A percentile compares a stretch with the other conserved stretches of the same genome.
Evolutionary conservation across 2,113 vertebrate species (phyloP).

Genomic region (Thymallus thymallus): DNA sequence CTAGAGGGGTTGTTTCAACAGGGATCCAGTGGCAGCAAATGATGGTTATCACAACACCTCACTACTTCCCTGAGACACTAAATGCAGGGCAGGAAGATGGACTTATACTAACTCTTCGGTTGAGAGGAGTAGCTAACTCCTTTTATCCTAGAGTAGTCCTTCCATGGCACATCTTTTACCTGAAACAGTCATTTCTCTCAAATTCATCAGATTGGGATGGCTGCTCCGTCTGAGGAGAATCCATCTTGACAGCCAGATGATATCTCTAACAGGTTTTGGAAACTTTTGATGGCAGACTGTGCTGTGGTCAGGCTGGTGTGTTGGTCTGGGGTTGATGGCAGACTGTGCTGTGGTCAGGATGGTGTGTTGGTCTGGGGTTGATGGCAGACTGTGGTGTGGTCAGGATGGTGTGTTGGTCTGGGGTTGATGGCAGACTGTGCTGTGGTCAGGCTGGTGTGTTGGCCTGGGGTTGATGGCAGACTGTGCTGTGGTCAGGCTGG

Average conservation of each 20-base stretch:
- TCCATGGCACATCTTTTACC: not conserved
- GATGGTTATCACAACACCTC: slow-evolving; percentile 62
- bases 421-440: too few relatives aligned
- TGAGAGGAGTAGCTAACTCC: not conserved
- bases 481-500: too few relatives aligned
- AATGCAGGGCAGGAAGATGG: slow-evolving; percentile 48
- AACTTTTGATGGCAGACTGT: too few relatives aligned
- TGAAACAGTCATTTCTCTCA: not conserved
- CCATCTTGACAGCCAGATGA: not conserved
- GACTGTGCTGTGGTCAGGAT: too few relatives aligned
- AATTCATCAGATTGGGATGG: not conserved
- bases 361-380: too few relatives aligned
- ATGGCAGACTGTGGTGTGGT: too few relatives aligned
- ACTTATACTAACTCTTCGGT: slow-evolving; percentile 14
- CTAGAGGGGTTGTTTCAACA: slow-evolving; percentile 52
- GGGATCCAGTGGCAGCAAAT: slow-evolving; percentile 59
- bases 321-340: too few relatives aligned
- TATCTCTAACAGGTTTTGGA: not conserved
- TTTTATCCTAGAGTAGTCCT: too few relatives aligned
- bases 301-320: too few relatives aligned
- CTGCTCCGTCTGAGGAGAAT: not conserved
- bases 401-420: too few relatives aligned
- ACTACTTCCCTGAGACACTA: slow-evolving; percentile 34
- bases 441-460: too few relatives aligned
- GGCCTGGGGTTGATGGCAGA: too few relatives aligned